Evolutionary conservation across 2,797 vertebrate genomes (phyloP), one percentile per base, ranked within the genome.

Genomic region (Prunella strophiata): DNA sequence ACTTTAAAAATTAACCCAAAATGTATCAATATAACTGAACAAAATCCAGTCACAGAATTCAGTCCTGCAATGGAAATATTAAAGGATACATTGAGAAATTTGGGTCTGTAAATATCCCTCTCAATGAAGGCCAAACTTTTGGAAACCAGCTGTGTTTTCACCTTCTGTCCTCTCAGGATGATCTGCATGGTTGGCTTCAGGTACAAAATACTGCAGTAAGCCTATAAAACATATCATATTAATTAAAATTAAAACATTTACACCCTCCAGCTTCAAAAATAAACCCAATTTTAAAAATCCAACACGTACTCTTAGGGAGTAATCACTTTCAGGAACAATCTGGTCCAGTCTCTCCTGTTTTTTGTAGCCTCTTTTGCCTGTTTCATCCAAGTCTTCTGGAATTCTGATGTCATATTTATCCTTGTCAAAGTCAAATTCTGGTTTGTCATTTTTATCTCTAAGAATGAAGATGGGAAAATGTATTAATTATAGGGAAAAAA

Each of bases 121-220:
- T 93, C 96, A 18, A 98, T 97, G 70, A 79, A 94, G 34, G 99
- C 99, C 74, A 99, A 98, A 85, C 98, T 99, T 97, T 99, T 99
- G 11, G 98, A 98, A 59, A 99, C 98, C 29, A 99, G 98, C 90
- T 99, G 98, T 30, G 98, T 98, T 97, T 98, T 99, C 80, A 99
- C 99, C 82, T 99, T 99, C 89, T 98, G 98, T 84, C 99, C 98
- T 63, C 98, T 98, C n/a, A 99, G 95, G 94, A 99, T 98, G 78
- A 99, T 98, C 96, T 99, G 99, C 99, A 99, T 99, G 88, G 98
- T 98, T 94, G 99, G 99, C 91, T 99, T 99, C 96, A 99, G 97
- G 94, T 99, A 99, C 32, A 99, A 97, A 96, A 99, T 99, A 72
- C 99, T 99, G 97, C 99, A 99, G 51, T 99, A 99, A 18, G 98